Evolutionary conservation across 2,113 vertebrate species (phyloP).

Genomic region (Phyllostomus hastatus): DNA sequence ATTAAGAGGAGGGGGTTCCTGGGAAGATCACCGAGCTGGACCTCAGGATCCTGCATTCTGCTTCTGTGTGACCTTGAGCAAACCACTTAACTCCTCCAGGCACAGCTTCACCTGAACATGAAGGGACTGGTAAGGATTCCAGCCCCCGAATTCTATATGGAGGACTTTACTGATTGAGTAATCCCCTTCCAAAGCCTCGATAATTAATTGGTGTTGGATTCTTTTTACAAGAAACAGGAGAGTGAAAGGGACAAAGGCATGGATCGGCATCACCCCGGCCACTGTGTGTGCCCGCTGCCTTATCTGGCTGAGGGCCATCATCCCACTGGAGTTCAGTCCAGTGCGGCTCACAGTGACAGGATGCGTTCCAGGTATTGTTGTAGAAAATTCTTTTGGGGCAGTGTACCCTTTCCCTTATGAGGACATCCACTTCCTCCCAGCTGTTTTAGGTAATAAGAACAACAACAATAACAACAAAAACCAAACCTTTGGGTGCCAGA

Average conservation of each 20-base stretch:
- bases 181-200: neutral
- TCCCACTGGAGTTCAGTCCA: neutral
- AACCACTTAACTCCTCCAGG: neutral
- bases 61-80: neutral
- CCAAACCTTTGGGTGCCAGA: neutral
- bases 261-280: rapidly evolving
- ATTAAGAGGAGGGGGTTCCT: neutral
- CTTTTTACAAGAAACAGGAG: neutral
- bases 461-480: neutral
- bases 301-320: neutral
- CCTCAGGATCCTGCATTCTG: neutral
- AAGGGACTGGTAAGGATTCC: neutral
- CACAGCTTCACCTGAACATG: neutral
- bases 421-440: neutral
- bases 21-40: neutral
- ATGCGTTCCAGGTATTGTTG: neutral
- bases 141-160: neutral
- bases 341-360: rapidly evolving
- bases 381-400: neutral
- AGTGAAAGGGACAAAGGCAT: neutral
- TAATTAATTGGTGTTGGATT: neutral
- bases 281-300: too few species aligned
- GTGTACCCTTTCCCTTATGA: neutral
- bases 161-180: neutral
- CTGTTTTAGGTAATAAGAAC: neutral